These are phyloP conservation scores for Gymnosoma rotundatum DNA, from an alignment of 2,888 invertebrate genomes.

Conservation along the genomic window DNA sequence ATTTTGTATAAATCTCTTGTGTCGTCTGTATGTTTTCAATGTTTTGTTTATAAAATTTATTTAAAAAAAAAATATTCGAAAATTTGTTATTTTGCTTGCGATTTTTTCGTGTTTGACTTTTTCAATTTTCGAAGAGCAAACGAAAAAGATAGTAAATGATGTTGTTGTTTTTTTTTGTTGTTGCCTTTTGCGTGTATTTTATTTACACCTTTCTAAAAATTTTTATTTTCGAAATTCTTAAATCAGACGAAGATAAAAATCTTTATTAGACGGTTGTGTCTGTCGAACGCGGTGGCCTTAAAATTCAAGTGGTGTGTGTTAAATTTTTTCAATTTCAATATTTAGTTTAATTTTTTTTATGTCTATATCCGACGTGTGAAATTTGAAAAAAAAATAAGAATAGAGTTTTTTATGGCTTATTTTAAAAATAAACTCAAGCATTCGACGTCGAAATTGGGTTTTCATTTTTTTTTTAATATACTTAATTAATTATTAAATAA, in stretches of 20 bases:
- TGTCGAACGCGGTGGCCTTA: conserved; percentile 71
- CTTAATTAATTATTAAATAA: conserved; percentile 15
- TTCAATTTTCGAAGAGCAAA: conserved; percentile 50
- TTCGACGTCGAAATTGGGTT: conserved; percentile 31
- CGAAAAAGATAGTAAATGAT: conserved; percentile 38
- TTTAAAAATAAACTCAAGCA: conserved; percentile 64
- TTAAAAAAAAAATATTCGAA: conserved; percentile 41
- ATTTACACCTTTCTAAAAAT: conserved; percentile 66
- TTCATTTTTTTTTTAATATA: neutral
- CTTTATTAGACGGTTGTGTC: conserved; percentile 82
- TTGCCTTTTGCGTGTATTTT: conserved; percentile 23
- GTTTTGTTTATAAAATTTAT: conserved; percentile 57
- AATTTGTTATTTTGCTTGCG: conserved; percentile 14
- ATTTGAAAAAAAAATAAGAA: conserved; percentile 54
- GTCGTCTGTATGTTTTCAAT: conserved; percentile 42
- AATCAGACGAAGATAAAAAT: conserved; percentile 80
- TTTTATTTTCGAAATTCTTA: conserved; percentile 72
- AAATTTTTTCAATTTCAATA: conserved; percentile 29
- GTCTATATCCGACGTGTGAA: conserved; percentile 50
- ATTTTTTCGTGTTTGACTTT: conserved; percentile 30
- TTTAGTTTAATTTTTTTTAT: conserved; percentile 37
- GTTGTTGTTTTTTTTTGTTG: conserved; percentile 15
- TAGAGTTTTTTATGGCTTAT: conserved; percentile 40
- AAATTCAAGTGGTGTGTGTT: conserved; percentile 62
- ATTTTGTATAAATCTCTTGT: conserved; percentile 16